Evolutionary conservation across 1,140 invertebrate species (phyloP).

Genomic region (Drosophila ogumai): DNA sequence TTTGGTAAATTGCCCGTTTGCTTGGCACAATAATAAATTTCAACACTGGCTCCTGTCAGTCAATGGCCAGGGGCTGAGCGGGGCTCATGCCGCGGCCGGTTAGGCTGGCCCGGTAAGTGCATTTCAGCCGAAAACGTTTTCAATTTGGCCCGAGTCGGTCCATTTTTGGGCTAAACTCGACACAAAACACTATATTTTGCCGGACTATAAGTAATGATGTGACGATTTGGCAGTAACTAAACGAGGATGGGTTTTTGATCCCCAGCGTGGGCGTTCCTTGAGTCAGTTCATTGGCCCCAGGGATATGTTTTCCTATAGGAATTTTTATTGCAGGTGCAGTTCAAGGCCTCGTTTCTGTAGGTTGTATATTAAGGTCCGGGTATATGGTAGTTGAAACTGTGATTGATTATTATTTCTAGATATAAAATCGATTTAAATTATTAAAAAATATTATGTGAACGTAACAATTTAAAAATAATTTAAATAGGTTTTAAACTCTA

Average conservation of each 20-base stretch:
- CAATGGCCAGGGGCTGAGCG: conserved; percentile 23
- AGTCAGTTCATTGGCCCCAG: conserved; percentile 35
- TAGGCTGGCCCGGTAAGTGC: conserved; percentile 58
- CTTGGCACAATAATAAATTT: conserved; percentile 77
- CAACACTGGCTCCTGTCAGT: conserved; percentile 58
- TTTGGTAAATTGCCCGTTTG: conserved; percentile 73
- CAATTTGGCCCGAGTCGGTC: conserved; percentile 65
- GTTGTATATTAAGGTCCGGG: not conserved
- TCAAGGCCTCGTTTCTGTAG: conserved; percentile 49
- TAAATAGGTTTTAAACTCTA: not conserved
- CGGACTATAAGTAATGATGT: conserved; percentile 79
- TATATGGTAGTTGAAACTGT: not conserved
- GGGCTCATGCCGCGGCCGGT: conserved; percentile 9
- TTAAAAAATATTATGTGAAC: not conserved
- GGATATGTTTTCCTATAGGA: conserved; percentile 11
- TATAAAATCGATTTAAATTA: not conserved
- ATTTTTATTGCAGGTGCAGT: conserved; percentile 25
- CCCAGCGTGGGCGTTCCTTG: conserved; percentile 29
- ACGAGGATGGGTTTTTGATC: conserved; percentile 33
- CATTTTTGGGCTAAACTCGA: conserved; percentile 45
- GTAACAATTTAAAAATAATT: not conserved
- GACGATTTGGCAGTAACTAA: conserved; percentile 75
- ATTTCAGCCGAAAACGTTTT: conserved; percentile 67
- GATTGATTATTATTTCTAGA: not conserved
- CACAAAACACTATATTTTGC: conserved; percentile 75